Evolutionary conservation across 2,797 vertebrate species (phyloP), one percentile per base, ranked within the genome.

Genomic region (Petrocephalus sullivani): DNA sequence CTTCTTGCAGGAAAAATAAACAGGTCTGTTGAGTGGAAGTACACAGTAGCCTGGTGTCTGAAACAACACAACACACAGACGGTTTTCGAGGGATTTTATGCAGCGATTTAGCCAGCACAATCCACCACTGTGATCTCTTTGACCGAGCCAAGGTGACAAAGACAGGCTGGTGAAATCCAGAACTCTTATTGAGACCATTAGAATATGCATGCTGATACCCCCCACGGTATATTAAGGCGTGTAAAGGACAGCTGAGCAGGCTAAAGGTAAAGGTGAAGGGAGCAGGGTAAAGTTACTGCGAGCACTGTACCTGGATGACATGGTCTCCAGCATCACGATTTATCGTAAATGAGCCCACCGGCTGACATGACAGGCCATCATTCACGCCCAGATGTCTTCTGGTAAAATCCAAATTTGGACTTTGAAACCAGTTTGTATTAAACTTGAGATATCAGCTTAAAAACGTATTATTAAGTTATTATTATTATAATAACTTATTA

Each of bases 1-100:
- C 86, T 88, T 89, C 88, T 87, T 88, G 87, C 87, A 89, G 90
- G 56, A 87, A 71, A 86, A 57, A 86, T 61, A 86, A 87, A 33
- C 51, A 71, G 82, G 33, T 88, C 64, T 88, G 57, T 83, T 67
- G 3, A 53, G 8, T 4, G 49, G 41, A 85, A 85, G 51, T 10
- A 33, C 78, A 82, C 41, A 82, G 78, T 9, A 51, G 37, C 21
- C 19, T 82, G 46, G n/a, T n/a, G 46, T 51, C 16, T 41, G 75
- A 82, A 82, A 51, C 16, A 82, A 49, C 37, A 82, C 12, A 4
- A 75, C 33, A 41, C 14, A 16, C 67, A 37, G 33, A 75, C 37
- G 12, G 67, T 75, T 75, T 37, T 41, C 37, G 67, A 37, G 14
- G 14, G 28, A 41, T 75, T 75, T 75, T 41, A 75, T 75, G 14